Base-by-base conservation (phyloP, 2,888 invertebrate species). In the Ellobium chinense region DNA sequence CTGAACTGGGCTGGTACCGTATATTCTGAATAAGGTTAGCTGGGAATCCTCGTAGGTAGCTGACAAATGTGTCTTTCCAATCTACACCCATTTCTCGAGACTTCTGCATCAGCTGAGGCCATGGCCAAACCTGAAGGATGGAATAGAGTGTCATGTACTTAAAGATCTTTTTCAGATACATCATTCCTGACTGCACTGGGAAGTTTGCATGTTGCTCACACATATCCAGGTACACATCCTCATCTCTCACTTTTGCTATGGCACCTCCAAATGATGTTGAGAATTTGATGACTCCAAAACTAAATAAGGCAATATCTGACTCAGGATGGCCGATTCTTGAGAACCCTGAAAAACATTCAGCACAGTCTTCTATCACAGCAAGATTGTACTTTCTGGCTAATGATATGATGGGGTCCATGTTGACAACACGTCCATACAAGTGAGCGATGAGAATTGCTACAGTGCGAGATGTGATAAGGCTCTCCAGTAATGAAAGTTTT, bases 241-340 rank as follows among this genome's bases (percentile, higher is more conserved):
- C 39, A 80, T 91, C 88, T 68, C 85, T 87, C 0, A 93, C 85
- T 86, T 92, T 92, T 4, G 90, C 91, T 24, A 93, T 87, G 24
- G 89, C 91, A 34, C 93, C 93, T 27, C 93, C 93, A 78, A 93
- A 91, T 0, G 92, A 87, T 1, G 93, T 92, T 72, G 82, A 90
- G 74, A 87, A 90, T 83, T 93, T 93, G 34, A 93, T 93, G 29
- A 91, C 85, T 14, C 93, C 93, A 83, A 93, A 93, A 85, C 93
- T 93, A 83, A 93, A 93, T 14, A 93, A 82, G 12, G 88, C 77
- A 0, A 93, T 60, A 81, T 93, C 93, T 14, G 91, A 86, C 14
- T 86, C 75, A 1, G 92, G 91, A 81, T 93, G 89, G n/a, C 93
- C 92, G 0, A 91, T 66, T 27, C 86, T 78, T n/a, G 88, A 85